These are phyloP conservation scores for Thereuonema tuberculata DNA, from an alignment of 1,140 invertebrate species.

Conservation along the genomic window DNA sequence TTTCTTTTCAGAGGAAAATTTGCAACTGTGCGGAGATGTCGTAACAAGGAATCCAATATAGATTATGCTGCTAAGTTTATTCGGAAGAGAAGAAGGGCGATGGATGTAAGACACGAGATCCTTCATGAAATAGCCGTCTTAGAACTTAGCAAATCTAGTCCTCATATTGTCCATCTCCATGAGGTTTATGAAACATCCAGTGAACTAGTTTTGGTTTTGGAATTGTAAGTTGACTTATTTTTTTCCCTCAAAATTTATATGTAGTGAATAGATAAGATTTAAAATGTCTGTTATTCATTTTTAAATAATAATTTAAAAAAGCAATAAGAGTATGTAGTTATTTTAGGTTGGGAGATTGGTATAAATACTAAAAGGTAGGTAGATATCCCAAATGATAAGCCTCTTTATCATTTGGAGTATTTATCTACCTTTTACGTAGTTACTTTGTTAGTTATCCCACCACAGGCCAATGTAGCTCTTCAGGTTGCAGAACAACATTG, in stretches of 20 bases:
- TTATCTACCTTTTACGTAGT: no score
- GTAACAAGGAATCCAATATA: slow-evolving; percentile 62
- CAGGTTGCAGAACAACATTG: no score
- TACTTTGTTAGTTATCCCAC: no score
- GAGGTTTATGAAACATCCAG: slow-evolving; percentile 56
- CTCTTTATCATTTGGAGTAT: no score
- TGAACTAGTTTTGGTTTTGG: slow-evolving; percentile 55
- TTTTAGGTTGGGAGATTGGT: no score
- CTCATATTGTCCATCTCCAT: slow-evolving; percentile 48
- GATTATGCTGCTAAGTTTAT: slow-evolving; percentile 93
- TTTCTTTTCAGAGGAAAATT: slow-evolving; percentile 73
- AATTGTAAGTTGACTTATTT: slow-evolving; percentile 45
- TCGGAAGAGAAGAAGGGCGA: slow-evolving; percentile 65
- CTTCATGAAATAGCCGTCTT: slow-evolving; percentile 55
- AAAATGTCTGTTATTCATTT: no score
- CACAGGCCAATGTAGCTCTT: no score
- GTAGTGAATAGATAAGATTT: not conserved
- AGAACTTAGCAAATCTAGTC: slow-evolving; percentile 44
- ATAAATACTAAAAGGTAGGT: no score
- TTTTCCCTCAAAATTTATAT: not conserved
- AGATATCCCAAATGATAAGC: no score
- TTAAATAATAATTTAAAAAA: no score
- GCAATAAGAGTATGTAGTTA: no score
- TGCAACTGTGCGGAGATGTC: slow-evolving; percentile 76
- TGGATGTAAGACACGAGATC: slow-evolving; percentile 66